These are phyloP conservation scores for Tachystola acroxantha DNA, from an alignment of 2,888 invertebrate species.

Conservation along the genomic window DNA sequence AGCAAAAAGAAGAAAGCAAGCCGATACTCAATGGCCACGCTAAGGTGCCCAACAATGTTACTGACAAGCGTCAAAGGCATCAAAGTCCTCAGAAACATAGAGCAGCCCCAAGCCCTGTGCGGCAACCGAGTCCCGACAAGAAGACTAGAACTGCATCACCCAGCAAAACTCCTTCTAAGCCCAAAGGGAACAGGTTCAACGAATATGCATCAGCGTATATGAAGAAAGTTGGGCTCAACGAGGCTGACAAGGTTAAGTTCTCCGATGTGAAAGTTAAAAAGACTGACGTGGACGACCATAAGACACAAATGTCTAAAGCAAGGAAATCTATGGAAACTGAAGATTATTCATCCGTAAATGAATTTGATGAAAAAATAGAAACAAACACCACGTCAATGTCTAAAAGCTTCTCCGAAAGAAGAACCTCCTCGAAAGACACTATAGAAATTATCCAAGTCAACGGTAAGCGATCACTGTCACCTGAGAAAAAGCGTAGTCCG, in stretches of 20 bases:
- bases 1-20: conserved; percentile 27
- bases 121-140: conserved; percentile 61
- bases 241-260: conserved; percentile 45
- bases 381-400: conserved; percentile 32
- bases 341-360: conserved; percentile 16
- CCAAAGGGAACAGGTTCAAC: conserved; percentile 59
- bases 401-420: conserved; percentile 36
- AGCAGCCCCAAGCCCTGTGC: conserved; percentile 37
- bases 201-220: conserved; percentile 72
- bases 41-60: conserved; percentile 33
- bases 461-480: conserved; percentile 54
- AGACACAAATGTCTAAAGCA: conserved; percentile 11
- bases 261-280: conserved; percentile 39
- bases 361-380: conserved; percentile 25
- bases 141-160: conserved; percentile 55
- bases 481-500: conserved; percentile 38
- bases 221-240: conserved; percentile 65
- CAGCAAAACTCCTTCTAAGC: conserved; percentile 45
- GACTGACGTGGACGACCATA: conserved; percentile 30
- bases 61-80: conserved; percentile 32
- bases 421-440: conserved; percentile 47
- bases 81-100: conserved; percentile 54
- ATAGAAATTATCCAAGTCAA: conserved; percentile 47
- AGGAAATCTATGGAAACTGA: conserved; percentile 13
- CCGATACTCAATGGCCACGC: conserved; percentile 40